Evolutionary conservation across 2,113 vertebrate species (phyloP), one percentile per base, ranked within the genome.

Genomic region (Mormyrus lacerda): DNA sequence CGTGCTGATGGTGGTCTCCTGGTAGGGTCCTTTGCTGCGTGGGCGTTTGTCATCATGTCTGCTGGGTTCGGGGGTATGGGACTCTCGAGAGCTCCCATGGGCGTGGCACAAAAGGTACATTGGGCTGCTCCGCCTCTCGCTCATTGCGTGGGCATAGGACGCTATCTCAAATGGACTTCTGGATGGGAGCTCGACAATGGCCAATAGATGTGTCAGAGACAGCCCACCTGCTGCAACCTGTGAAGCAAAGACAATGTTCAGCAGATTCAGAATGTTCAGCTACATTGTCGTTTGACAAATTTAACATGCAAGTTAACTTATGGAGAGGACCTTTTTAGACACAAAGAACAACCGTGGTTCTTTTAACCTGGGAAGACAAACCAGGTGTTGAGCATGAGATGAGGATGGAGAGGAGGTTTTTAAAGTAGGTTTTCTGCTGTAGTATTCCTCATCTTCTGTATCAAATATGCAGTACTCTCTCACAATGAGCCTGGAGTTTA

Each of bases 71-170:
- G 84, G 93, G 35, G 89, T 58, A 79, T 93, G 90, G 73, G 93
- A 89, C 61, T 0, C 82, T 48, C 92, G 65, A 88, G 48, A 79
- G 10, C 9, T 69, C 39, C 84, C 88, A 19, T 11, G 31, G 88
- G 44, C 42, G 73, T 89, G 82, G 65, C 76, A 88, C 69, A 88
- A 58, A 89, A 93, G 76, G 87, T 88, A 90, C 91, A 92, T 50
- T 0, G 89, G 93, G 84, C 93, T 90, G 1, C 88, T 92, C 88
- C 93, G 83, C 85, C 92, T 90, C 89, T 93, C 89, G 91, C 93
- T 42, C 89, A 94, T 93, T 0, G 91, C 91, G 2, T 92, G 94
- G 94, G 90, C 93, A 94, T 1, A 94, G 93, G 89, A 3, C 3
- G 10, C 61, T 31, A 11, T 69, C 61, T 69, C 61, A 69, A 31